Evolutionary conservation across 2,797 vertebrate genomes (phyloP), one percentile per base, ranked within the genome.

Genomic region (Acrocephalus scirpaceus): DNA sequence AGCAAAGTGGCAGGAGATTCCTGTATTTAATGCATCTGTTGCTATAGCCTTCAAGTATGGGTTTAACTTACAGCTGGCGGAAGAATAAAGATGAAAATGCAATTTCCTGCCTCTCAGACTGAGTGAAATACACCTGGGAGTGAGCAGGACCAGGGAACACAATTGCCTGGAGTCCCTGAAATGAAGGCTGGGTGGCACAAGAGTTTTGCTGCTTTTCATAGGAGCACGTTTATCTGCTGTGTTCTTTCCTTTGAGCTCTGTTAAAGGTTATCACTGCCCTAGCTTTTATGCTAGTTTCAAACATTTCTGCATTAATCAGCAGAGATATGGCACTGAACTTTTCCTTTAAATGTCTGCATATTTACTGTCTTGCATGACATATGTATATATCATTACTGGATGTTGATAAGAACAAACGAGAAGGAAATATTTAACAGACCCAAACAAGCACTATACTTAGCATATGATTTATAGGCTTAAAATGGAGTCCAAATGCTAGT

Each of bases 391-490:
- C 90, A 86, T 95, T 94, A 92, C 65, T 89, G 91, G 90, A 91
- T 94, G 77, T 92, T 97, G 95, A 96, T 96, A 96, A 95, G 93
- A 96, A 91, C 72, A 92, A 94, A 79, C 1, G 12, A 95, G 81
- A 94, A 88, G 90, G 70, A 94, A 96, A 95, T 94, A 93, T 93
- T 95, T 93, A 95, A 73, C 95, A 94, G 96, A 94, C 12, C 7
- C 87, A 95, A 94, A 94, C 76, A 91, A 88, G 85, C 54, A 92
- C 88, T 93, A 90, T 92, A 92, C 88, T 96, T 97, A 95, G 91
- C 64, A 42, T 86, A 18, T 94, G 92, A 96, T 96, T 96, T 96
- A 95, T 94, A 71, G 83, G 75, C 71, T 92, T 92, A 80, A 95
- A 93, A 92, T 67, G 42, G 73, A 88, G 44, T 95, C 90, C 95